Percentiles rank a stretch among this genome's conserved stretches.
phyloP scores from a whole-genome alignment of 2,888 invertebrate species.

The Panzeria rudis region DNA sequence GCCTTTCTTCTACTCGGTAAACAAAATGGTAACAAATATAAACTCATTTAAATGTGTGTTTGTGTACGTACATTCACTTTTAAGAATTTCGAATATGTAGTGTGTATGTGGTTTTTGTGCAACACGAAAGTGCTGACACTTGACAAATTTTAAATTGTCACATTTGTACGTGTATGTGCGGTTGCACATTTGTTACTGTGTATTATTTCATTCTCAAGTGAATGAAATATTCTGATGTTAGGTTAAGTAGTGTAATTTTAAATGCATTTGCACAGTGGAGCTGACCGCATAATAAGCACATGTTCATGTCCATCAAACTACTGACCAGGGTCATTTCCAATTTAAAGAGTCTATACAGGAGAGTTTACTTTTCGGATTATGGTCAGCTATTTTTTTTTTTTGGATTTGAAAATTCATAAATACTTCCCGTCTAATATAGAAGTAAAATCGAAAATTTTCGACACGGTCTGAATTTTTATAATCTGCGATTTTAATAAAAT shows the following conservation, averaged over 20 bases:
- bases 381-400: too few species aligned
- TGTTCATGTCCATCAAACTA: too few species aligned
- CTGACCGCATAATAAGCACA: too few species aligned
- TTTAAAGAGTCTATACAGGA: too few species aligned
- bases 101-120: slow-evolving; percentile 61
- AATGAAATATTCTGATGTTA: neutral
- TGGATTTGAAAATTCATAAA: too few species aligned
- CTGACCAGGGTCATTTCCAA: too few species aligned
- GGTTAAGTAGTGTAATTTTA: neutral
- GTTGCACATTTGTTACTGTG: neutral
- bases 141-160: slow-evolving; percentile 65
- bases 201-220: neutral
- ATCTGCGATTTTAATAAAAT: too few species aligned
- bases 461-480: too few species aligned
- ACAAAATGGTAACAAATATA: neutral
- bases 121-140: slow-evolving; percentile 73
- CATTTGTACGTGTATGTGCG: slow-evolving; percentile 11
- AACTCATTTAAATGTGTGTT: neutral
- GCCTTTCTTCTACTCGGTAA: neutral
- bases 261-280: neutral
- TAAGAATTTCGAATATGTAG: neutral
- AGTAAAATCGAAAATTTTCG: too few species aligned
- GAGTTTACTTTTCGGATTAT: too few species aligned
- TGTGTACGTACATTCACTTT: neutral
- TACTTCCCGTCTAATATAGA: too few species aligned